phyloP scores from a whole-genome alignment of 1,140 invertebrate genomes.

The Meloidogyne exigua region DNA sequence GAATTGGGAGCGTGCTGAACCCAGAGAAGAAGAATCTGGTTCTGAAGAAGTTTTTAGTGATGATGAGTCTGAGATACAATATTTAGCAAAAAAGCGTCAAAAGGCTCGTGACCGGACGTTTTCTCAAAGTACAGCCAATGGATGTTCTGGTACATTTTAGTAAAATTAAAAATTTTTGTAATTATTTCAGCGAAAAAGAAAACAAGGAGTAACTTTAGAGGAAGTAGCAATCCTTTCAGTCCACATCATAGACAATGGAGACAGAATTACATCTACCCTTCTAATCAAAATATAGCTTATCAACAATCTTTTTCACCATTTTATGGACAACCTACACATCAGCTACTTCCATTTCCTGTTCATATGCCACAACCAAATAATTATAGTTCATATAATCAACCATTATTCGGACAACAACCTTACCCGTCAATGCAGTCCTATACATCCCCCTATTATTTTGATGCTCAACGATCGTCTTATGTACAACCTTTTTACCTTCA shows the following conservation, averaged over 20 bases:
- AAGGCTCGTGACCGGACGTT: neutral
- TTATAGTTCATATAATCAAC: neutral
- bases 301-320: neutral
- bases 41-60: conserved; percentile 38
- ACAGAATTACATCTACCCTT: neutral
- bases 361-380: neutral
- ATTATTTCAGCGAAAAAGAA: neutral
- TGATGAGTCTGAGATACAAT: conserved; percentile 33
- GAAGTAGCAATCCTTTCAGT: neutral
- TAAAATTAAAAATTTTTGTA: neutral
- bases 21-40: conserved; percentile 15
- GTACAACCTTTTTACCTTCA: neutral
- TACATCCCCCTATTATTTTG: neutral
- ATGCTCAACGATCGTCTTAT: neutral
- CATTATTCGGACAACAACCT: neutral
- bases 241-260: neutral
- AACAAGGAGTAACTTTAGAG: neutral
- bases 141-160: neutral
- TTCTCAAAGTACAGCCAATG: neutral
- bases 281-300: neutral
- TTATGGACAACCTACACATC: neutral
- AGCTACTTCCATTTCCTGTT: neutral
- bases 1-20: conserved; percentile 15
- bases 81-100: conserved; percentile 25
- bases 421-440: neutral